Conservation (phyloP, 2,797 vertebrate species). For the Lacerta viridis region DNA sequence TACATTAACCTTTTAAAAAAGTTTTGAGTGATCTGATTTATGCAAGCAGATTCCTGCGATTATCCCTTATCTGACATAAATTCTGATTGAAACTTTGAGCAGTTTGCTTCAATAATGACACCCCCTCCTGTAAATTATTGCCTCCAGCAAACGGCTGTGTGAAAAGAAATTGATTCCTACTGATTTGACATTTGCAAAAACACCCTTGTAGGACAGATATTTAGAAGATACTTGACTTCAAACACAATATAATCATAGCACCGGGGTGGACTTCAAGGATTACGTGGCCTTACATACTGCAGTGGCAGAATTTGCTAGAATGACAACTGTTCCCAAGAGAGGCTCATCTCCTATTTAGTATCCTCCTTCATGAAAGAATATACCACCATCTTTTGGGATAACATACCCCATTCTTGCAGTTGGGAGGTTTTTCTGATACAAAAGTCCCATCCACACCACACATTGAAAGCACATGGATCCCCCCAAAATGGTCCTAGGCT, state of each 20-base stretch:
- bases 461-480: too few relatives aligned
- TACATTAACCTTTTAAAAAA: constrained; percentile 64
- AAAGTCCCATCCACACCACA: not conserved
- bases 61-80: constrained; percentile 45
- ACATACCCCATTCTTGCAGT: not conserved
- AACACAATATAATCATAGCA: constrained; percentile 13
- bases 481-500: too few relatives aligned
- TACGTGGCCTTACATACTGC: not conserved
- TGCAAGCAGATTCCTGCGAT: constrained; percentile 48
- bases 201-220: constrained; percentile 6
- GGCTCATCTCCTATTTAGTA: not conserved
- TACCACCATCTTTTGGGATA: not conserved
- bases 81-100: constrained; percentile 60
- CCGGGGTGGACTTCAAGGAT: not conserved
- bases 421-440: not conserved
- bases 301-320: not conserved
- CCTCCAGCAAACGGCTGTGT: constrained; percentile 23
- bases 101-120: constrained; percentile 37
- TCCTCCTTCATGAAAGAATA: not conserved
- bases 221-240: constrained; percentile 5
- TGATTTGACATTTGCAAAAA: constrained; percentile 38
- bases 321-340: not conserved
- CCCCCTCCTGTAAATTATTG: constrained; percentile 28
- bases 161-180: constrained; percentile 30
- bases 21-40: constrained; percentile 43